phyloP scores from a whole-genome alignment of 2,888 invertebrate genomes.

The Xylocampa areola region DNA sequence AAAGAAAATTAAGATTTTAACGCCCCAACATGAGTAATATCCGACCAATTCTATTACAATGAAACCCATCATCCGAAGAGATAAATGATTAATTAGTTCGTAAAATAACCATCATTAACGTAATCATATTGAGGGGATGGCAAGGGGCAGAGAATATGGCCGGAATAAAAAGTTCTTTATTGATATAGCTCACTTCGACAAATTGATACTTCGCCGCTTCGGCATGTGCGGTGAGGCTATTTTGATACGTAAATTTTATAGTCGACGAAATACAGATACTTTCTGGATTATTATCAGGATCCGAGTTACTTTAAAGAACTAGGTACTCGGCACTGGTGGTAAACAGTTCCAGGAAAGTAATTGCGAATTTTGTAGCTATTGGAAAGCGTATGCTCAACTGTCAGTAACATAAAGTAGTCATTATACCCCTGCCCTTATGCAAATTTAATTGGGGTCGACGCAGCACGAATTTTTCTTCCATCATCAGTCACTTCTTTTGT shows the following conservation, averaged over 20 bases:
- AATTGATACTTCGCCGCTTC: conserved; percentile 55
- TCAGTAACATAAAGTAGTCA: too few relatives aligned
- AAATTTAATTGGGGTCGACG: too few relatives aligned
- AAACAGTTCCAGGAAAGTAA: too few relatives aligned
- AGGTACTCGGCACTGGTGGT: too few relatives aligned
- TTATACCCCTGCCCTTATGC: too few relatives aligned
- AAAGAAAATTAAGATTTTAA: conserved; percentile 49
- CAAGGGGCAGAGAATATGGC: conserved; percentile 59
- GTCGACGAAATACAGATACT: conserved; percentile 6
- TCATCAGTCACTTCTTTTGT: too few relatives aligned
- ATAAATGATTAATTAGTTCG: conserved; percentile 64
- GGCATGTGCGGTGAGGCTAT: conserved; percentile 44
- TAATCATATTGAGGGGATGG: conserved; percentile 65
- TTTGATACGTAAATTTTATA: conserved; percentile 45
- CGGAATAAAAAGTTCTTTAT: conserved; percentile 69
- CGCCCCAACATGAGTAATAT: conserved; percentile 35
- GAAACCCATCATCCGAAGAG: conserved; percentile 52
- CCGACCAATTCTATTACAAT: conserved; percentile 53
- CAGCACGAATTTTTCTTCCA: too few relatives aligned
- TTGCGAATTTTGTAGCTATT: too few relatives aligned
- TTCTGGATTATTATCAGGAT: neutral
- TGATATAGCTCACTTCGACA: conserved; percentile 61
- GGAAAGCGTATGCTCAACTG: too few relatives aligned
- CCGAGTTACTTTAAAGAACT: neutral
- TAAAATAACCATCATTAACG: conserved; percentile 66